Percentiles rank a stretch among this genome's conserved stretches.
phyloP scores from a whole-genome alignment of 1,140 invertebrate genomes.

The Hormaphis cornu region DNA sequence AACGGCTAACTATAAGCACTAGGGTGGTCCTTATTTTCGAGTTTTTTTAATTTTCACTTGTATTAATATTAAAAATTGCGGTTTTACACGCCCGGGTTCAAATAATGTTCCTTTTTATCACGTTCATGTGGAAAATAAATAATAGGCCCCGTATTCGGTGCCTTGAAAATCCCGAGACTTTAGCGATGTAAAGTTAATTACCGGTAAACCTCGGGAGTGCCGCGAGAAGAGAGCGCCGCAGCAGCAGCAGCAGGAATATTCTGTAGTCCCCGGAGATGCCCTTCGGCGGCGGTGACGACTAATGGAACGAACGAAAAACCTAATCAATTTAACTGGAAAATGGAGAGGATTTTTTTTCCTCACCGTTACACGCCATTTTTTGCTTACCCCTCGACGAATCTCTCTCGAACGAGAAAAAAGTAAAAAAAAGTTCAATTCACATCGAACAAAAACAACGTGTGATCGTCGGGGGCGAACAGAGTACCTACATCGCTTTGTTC shows the following conservation, averaged over 20 bases:
- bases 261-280: constrained; percentile 13
- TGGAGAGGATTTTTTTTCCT: background rate
- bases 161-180: constrained; percentile 16
- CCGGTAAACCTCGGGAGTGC: constrained; percentile 13
- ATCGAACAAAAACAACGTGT: too few relatives aligned
- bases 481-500: too few relatives aligned
- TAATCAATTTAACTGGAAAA: constrained; percentile 25
- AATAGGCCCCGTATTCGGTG: background rate
- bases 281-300: constrained; percentile 16
- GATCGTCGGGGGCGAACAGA: too few relatives aligned
- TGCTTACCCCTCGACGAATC: too few relatives aligned
- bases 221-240: too few relatives aligned
- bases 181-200: constrained; percentile 27
- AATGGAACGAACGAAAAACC: constrained; percentile 23
- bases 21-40: too few relatives aligned
- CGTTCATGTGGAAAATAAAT: background rate
- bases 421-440: too few relatives aligned
- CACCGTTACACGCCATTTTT: too few relatives aligned
- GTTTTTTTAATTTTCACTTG: too few relatives aligned
- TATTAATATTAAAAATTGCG: background rate
- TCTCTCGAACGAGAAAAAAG: too few relatives aligned
- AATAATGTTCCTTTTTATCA: constrained; percentile 14
- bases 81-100: background rate
- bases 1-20: too few relatives aligned
- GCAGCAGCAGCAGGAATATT: background rate